phyloP scores from a whole-genome alignment of 1,140 invertebrate genomes.

The Drosophila oshimai region DNA sequence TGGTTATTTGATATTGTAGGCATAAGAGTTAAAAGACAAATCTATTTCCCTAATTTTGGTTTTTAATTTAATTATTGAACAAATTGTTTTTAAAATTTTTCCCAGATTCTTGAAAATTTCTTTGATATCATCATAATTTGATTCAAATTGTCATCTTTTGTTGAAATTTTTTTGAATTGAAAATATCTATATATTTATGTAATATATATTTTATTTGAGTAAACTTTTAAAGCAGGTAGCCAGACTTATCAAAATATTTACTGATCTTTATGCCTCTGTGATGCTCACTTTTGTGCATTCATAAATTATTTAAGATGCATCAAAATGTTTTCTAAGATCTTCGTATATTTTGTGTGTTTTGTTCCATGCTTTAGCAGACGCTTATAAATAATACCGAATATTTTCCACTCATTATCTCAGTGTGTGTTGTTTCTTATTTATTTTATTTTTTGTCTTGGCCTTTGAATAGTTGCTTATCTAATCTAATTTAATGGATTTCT shows the following conservation, averaged over 20 bases:
- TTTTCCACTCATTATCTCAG: conserved; percentile 37
- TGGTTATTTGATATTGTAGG: too few species aligned
- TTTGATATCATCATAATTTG: too few species aligned
- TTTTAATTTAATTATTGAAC: too few species aligned
- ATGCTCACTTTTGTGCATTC: conserved; percentile 18
- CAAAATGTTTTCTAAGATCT: conserved; percentile 2
- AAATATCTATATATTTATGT: too few species aligned
- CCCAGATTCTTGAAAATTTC: too few species aligned
- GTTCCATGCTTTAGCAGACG: conserved; percentile 20
- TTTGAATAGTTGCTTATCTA: conserved; percentile 45
- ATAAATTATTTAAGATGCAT: conserved; percentile 28
- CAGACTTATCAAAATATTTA: background rate
- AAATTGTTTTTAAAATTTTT: too few species aligned
- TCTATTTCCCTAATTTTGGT: too few species aligned
- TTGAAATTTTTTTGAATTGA: too few species aligned
- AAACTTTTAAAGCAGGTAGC: conserved; percentile 2
- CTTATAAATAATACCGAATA: conserved; percentile 41
- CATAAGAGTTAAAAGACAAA: too few species aligned
- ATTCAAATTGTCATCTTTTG: too few species aligned
- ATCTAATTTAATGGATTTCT: conserved; percentile 48
- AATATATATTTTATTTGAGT: too few species aligned
- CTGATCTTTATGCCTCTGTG: background rate
- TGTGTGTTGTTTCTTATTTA: conserved; percentile 37
- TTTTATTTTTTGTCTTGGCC: conserved; percentile 29
- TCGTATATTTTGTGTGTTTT: conserved; percentile 12